Evolutionary conservation across 2,888 invertebrate species (phyloP), one percentile per base, ranked within the genome.

Genomic region (Xanthia icteritia): DNA sequence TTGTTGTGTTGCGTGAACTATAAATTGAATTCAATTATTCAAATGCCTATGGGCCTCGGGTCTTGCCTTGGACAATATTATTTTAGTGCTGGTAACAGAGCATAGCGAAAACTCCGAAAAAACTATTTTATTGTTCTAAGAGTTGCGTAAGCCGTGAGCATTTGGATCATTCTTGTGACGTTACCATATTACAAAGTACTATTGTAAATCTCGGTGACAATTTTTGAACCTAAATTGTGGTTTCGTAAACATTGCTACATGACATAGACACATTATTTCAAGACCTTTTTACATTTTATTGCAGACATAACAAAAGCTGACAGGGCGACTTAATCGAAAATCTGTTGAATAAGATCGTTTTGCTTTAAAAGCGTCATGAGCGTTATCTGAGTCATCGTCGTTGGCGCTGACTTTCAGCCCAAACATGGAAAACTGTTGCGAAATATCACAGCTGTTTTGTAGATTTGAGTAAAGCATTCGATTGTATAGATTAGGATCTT

Each of bases 81-180:
- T 83, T 67, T 73, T 51, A 73, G 74, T 54, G 68, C 27, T 39
- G 60, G 77, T 83, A 85, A 79, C 86, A 80, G 88, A 87, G 77
- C 86, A 74, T 86, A 77, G 45, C 79, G 69, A 79, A 71, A 77
- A 45, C 20, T 27, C 36, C 63, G 27, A 79, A 76, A 73, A 82
- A 65, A 71, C 31, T 27, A 54, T 84, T 79, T 86, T 71, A 69
- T 84, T 78, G 78, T 71, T 42, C 66, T 61, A 72, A 58, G 45
- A 77, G n/a, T 86, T 84, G 77, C 77, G 71, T 73, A 73, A 85
- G 60, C 61, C 8, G 64, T 66, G 64, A 79, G 61, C 86, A 77
- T 84, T 84, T 68, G 54, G 31, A 69, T 23, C 66, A 78, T 75
- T 86, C n/a, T 81, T 66, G 60, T 79, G 75, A 71, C 39, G 63